These are phyloP conservation scores for Diglossa cyanea DNA, from an alignment of 2,797 vertebrate genomes.

Conservation along the genomic window DNA sequence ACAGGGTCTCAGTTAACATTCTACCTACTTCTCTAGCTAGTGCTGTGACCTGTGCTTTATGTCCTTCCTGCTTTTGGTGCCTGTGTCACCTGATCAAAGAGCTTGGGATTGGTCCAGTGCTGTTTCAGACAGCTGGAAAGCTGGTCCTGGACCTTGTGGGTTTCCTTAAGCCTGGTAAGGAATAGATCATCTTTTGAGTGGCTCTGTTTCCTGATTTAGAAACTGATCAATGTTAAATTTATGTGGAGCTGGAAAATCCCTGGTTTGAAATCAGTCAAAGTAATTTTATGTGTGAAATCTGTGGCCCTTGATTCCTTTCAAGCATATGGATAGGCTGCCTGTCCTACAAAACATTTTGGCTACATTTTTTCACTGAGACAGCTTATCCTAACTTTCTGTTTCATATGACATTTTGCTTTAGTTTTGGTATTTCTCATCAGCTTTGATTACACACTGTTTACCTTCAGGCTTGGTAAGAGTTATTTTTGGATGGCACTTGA, in stretches of 20 bases:
- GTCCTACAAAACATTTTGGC: constrained; percentile 3
- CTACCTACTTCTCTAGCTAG: neutral
- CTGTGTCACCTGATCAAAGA: neutral
- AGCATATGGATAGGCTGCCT: neutral
- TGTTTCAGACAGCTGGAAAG: neutral
- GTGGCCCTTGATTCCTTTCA: neutral
- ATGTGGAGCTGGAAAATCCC: neutral
- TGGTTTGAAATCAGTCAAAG: neutral
- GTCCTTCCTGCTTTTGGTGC: neutral
- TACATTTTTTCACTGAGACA: neutral
- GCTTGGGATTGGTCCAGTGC: neutral
- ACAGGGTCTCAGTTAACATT: neutral
- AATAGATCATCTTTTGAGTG: neutral
- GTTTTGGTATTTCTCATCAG: neutral
- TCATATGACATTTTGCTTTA: neutral
- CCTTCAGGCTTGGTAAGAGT: neutral
- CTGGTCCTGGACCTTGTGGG: neutral
- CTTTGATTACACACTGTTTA: neutral
- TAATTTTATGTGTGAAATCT: neutral
- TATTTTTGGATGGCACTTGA: neutral
- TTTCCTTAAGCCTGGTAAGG: neutral
- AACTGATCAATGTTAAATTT: neutral
- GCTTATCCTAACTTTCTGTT: neutral
- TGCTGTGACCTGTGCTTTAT: neutral
- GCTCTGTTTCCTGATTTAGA: neutral